Evolutionary conservation across 2,113 vertebrate species (phyloP), one percentile per base, ranked within the genome.

Genomic region (Parus major): DNA sequence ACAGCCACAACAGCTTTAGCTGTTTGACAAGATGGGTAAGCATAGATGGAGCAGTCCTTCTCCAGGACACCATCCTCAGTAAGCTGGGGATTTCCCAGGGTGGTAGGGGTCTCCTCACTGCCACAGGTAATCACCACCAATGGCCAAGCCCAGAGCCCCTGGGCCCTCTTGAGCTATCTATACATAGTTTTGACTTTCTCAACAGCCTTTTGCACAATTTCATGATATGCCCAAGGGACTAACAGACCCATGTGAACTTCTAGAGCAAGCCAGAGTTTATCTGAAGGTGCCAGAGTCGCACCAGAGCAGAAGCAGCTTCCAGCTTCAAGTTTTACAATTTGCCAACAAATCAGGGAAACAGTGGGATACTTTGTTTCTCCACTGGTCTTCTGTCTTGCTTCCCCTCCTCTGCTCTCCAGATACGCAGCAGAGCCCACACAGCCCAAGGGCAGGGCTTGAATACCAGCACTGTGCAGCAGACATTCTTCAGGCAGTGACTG

Each of bases 101-200:
- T 23, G 21, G 46, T 73, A 15, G 36, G 14, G 4, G 14, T 36
- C 44, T 4, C 31, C 47, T 55, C 20, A 59, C 3, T n/a, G 49
- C 28, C 60, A 61, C 0, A 0, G 65, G 47, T 60, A 41, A 60
- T 17, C 61, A 76, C 10, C 29, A 71, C 53, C n/a, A 57, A 0
- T 2, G 16, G 61, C 61, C 60, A 46, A 44, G 17, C 7, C 21
- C 70, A 69, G n/a, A 28, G 52, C n/a, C 72, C 23, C 25, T 23
- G 17, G 41, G 24, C 23, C 27, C 82, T 72, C 76, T 2, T 25
- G 21, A 88, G 35, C 24, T 39, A 39, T 39, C 31, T 35, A 5
- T 9, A 35, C 5, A 50, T 0, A 73, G 47, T 22, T 75, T 57
- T 17, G 52, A 76, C 15, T 41, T 64, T 23, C 68, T 56, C 29